These are phyloP conservation scores for Cromileptes altivelis DNA, from an alignment of 2,113 vertebrate species.

Conservation along the genomic window DNA sequence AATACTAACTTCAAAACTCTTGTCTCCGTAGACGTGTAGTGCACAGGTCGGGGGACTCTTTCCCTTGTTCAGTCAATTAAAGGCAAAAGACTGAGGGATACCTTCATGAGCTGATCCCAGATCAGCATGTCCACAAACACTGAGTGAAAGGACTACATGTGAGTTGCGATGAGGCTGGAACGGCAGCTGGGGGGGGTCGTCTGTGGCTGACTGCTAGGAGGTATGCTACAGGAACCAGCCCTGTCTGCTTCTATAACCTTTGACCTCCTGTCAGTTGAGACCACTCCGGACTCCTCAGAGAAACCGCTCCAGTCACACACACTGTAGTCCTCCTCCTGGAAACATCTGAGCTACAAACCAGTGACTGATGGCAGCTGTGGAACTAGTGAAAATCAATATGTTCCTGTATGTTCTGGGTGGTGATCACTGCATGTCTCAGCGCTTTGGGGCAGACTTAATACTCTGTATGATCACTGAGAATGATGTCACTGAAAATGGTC, in stretches of 20 bases:
- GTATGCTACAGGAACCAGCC: constrained; percentile 76
- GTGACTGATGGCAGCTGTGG: constrained; percentile 33
- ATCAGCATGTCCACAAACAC: constrained; percentile 66
- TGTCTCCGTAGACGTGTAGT: constrained; percentile 64
- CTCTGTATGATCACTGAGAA: constrained; percentile 28
- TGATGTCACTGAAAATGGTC: constrained; percentile 25
- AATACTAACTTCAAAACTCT: constrained; percentile 67
- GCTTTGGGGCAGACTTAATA: constrained; percentile 25
- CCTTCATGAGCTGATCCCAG: constrained; percentile 72
- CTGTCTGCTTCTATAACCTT: constrained; percentile 49
- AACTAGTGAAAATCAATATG: constrained; percentile 28
- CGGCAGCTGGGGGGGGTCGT: constrained; percentile 12
- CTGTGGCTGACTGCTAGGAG: constrained; percentile 46
- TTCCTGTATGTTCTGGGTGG: constrained; percentile 12
- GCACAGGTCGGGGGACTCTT: constrained; percentile 62
- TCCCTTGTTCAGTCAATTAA: constrained; percentile 73
- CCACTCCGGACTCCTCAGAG: constrained; percentile 12
- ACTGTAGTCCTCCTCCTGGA: constrained; percentile 11
- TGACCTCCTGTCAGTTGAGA: constrained; percentile 50
- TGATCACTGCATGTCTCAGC: constrained; percentile 18
- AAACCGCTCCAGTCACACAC: constrained; percentile 22
- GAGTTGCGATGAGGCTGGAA: constrained; percentile 46
- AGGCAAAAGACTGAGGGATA: constrained; percentile 70
- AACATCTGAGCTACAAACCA: constrained; percentile 40
- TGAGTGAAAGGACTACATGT: constrained; percentile 8